phyloP scores from a whole-genome alignment of 1,140 invertebrate species.

The Caenorhabditis briggsae region DNA sequence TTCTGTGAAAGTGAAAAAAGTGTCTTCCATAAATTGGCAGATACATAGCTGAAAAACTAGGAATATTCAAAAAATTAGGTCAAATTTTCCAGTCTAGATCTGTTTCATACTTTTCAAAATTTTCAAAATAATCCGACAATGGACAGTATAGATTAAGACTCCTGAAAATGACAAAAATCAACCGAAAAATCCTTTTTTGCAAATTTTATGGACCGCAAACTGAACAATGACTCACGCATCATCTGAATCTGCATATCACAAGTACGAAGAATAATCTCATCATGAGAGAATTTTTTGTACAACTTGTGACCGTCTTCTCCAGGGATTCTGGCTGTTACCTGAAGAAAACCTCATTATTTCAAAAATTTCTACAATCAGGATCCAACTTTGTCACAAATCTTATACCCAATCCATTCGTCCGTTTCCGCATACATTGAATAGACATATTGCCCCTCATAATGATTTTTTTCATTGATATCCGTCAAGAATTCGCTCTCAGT shows the following conservation, averaged over 20 bases:
- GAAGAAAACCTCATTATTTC: neutral
- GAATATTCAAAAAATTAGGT: too few species aligned
- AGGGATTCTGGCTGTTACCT: slow-evolving; percentile 71
- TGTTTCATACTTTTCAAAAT: too few species aligned
- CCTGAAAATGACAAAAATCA: too few species aligned
- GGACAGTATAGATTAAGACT: too few species aligned
- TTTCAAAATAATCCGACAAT: too few species aligned
- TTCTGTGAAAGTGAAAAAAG: too few species aligned
- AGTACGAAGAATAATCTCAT: slow-evolving; percentile 71
- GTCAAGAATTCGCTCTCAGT: slow-evolving; percentile 69
- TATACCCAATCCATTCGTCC: slow-evolving; percentile 70
- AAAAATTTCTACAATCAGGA: neutral
- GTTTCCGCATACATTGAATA: slow-evolving; percentile 70
- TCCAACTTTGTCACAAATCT: slow-evolving; percentile 69
- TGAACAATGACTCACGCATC: slow-evolving; percentile 63
- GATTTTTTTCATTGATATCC: slow-evolving; percentile 71
- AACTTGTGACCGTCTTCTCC: slow-evolving; percentile 72
- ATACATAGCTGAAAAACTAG: too few species aligned
- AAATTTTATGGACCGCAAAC: too few species aligned
- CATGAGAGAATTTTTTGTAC: slow-evolving; percentile 71
- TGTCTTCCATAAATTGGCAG: too few species aligned
- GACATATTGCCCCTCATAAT: slow-evolving; percentile 72
- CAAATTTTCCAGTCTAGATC: too few species aligned
- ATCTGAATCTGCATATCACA: slow-evolving; percentile 69
- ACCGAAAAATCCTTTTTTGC: too few species aligned